Base-by-base conservation (phyloP, 1,140 invertebrate species). In the Temnothorax longispinosus region DNA sequence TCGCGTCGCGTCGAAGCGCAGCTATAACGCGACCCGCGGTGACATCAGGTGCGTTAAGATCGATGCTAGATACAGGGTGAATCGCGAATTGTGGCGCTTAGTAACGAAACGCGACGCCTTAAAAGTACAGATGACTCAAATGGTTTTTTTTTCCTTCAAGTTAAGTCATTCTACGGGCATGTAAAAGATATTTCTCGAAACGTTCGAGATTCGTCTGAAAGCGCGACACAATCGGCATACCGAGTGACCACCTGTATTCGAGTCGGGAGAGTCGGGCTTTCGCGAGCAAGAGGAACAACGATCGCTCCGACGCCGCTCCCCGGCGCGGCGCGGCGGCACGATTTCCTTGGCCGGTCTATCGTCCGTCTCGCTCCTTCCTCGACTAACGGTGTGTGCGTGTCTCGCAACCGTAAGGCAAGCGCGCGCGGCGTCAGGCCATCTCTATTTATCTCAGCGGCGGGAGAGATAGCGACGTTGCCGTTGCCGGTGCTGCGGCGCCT, bases 341-440 rank as follows among this genome's bases (percentile, higher is more conserved):
- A 88, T 92, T 92, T 91, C 90, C 86, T 88, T 60, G 64, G 75
- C 80, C 91, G 72, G 78, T 87, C 85, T 67, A 67, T 85, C 84
- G 69, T 92, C 87, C 84, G 80, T 91, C 91, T 89, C 92, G 88
- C 90, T 93, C 72, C 88, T 90, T 74, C 86, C 88, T 89, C 85
- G 91, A 90, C 87, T 92, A 93, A 93, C 92, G 89, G 90, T 91
- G 89, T 86, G 89, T 88, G 89, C 84, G 85, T 91, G 75, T 67
- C 87, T 91, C 75, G 50, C 75, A 69, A 74, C 65, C 71, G 78
- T 75, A 75, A 50, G 52, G 58, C 76, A 41, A 38, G 38, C 38
- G 52, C 71, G 62, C 85, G 80, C 75, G 87, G 87, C 87, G 72
- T 52, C 80, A 84, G 87, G 75, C 89, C 80, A 84, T 91, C 90